phyloP scores from a whole-genome alignment of 2,797 vertebrate genomes.

The Pipistrellus nathusii region DNA sequence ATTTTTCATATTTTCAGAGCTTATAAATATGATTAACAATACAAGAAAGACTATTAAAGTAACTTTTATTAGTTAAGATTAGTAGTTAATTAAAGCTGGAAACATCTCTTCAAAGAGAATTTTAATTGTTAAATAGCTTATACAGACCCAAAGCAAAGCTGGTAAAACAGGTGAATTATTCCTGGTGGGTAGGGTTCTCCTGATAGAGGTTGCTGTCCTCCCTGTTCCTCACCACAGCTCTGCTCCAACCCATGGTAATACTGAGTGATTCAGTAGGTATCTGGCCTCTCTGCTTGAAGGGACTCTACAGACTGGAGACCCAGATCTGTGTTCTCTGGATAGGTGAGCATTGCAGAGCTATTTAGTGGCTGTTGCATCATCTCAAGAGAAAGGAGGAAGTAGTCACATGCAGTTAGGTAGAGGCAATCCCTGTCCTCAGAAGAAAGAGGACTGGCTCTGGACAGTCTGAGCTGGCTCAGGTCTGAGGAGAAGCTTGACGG shows the following conservation, averaged over 20 bases:
- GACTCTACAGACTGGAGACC: not conserved
- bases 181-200: too few species aligned
- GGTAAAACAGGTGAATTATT: too few species aligned
- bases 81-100: not conserved
- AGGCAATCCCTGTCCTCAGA: not conserved
- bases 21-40: not conserved
- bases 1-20: not conserved
- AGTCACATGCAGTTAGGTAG: fast-evolving
- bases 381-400: not conserved
- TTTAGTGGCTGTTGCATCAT: not conserved
- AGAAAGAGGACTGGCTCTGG: not conserved
- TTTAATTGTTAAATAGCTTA: not conserved
- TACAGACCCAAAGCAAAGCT: not conserved
- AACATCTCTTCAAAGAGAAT: conserved; percentile 15
- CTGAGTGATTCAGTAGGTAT: fast-evolving
- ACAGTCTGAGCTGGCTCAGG: not conserved
- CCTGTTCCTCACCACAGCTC: fast-evolving
- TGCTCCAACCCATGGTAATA: not conserved
- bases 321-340: too few species aligned
- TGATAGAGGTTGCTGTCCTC: not conserved
- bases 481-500: too few species aligned
- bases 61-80: not conserved
- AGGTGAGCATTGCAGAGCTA: not conserved
- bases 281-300: not conserved
- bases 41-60: not conserved